These are phyloP conservation scores for Aethina tumida DNA, from an alignment of 1,140 invertebrate species.

Conservation along the genomic window DNA sequence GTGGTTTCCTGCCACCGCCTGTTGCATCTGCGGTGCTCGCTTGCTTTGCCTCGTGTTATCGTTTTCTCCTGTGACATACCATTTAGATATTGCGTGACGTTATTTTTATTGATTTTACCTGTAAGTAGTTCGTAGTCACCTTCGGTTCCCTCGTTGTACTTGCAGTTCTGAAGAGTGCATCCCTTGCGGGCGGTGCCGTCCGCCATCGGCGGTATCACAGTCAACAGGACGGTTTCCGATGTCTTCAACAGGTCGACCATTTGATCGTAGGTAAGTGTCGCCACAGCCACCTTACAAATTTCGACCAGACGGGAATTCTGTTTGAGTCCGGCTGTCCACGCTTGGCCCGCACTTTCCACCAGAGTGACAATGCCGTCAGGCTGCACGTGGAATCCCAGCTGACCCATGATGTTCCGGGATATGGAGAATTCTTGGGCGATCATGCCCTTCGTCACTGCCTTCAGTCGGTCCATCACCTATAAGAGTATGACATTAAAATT, in stretches of 20 bases:
- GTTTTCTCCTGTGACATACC: constrained; percentile 16
- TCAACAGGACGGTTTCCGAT: constrained; percentile 73
- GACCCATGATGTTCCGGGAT: constrained; percentile 69
- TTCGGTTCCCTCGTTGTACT: constrained; percentile 50
- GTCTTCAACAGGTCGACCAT: constrained; percentile 91
- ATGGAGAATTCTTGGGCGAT: constrained; percentile 64
- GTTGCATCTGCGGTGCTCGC: constrained; percentile 36
- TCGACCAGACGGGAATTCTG: constrained; percentile 87
- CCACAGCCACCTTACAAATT: constrained; percentile 83
- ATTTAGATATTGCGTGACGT: constrained; percentile 5
- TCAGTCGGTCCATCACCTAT: constrained; percentile 62
- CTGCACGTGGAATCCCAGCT: constrained; percentile 92
- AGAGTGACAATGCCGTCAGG: constrained; percentile 92
- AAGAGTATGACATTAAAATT: too few relatives aligned
- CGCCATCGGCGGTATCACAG: constrained; percentile 62
- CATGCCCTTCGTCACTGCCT: constrained; percentile 62
- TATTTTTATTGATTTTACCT: background rate
- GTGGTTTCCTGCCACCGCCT: constrained; percentile 47
- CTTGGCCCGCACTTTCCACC: constrained; percentile 79
- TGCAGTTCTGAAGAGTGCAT: constrained; percentile 57
- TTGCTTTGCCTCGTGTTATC: constrained; percentile 25
- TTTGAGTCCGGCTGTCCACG: constrained; percentile 79
- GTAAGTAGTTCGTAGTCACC: constrained; percentile 30
- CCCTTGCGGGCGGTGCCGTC: constrained; percentile 43
- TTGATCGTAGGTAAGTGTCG: constrained; percentile 83